These are phyloP conservation scores for Heteromormyrus szaboi DNA, from an alignment of 2,797 vertebrate species.

Conservation along the genomic window DNA sequence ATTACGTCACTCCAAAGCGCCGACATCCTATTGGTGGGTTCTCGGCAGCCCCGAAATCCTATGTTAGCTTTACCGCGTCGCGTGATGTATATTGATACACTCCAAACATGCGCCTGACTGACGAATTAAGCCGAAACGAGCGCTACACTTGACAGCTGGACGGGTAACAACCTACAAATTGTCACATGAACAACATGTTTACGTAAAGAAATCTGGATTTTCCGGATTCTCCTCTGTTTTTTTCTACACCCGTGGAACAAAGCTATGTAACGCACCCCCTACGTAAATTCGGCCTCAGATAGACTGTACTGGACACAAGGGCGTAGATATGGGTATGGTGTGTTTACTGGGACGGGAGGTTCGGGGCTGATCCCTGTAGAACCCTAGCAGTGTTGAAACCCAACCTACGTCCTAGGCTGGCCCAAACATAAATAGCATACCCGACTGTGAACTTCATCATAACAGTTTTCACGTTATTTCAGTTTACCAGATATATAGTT, in stretches of 20 bases:
- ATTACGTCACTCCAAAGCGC: not conserved
- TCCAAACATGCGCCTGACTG: not conserved
- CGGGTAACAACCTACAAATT: not conserved
- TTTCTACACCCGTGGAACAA: not conserved
- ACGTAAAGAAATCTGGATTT: not conserved
- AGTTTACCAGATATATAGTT: not conserved
- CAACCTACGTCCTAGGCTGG: not conserved
- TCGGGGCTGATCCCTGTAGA: not conserved
- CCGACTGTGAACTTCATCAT: not conserved
- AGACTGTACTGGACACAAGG: not conserved
- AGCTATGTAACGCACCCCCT: not conserved
- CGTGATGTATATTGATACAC: not conserved
- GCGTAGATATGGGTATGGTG: not conserved
- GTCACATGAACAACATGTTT: not conserved
- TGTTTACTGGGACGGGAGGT: not conserved
- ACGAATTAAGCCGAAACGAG: not conserved
- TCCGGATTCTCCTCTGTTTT: not conserved
- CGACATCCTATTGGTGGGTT: not conserved
- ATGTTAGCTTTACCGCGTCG: not conserved
- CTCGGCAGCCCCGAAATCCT: not conserved
- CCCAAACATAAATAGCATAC: not conserved
- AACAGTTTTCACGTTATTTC: not conserved
- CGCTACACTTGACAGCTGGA: not conserved
- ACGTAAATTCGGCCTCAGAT: not conserved
- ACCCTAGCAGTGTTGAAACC: not conserved